Evolutionary conservation across 2,888 invertebrate species (phyloP).

Genomic region (Sericinus montela): DNA sequence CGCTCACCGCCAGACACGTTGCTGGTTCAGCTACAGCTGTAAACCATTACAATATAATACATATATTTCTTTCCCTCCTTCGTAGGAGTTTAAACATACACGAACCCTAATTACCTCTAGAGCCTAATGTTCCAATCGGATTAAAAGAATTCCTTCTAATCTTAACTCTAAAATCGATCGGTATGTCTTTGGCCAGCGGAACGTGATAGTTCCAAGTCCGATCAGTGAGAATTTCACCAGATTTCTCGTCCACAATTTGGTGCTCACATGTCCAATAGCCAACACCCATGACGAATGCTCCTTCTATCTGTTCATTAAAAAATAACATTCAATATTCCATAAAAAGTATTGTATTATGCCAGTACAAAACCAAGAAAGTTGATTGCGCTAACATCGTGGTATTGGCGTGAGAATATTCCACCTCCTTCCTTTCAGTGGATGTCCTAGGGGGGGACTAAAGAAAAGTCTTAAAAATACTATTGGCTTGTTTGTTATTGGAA

Average conservation of each 20-base stretch:
- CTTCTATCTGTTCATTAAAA: constrained; percentile 72
- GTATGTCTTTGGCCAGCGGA: constrained; percentile 77
- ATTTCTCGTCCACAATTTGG: constrained; percentile 79
- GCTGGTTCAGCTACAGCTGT: constrained; percentile 77
- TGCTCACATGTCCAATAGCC: constrained; percentile 88
- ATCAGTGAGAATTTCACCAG: constrained; percentile 84
- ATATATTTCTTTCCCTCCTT: too few relatives aligned
- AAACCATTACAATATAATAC: too few relatives aligned
- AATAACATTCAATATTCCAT: too few relatives aligned
- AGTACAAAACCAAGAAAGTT: too few relatives aligned
- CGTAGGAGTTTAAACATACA: too few relatives aligned
- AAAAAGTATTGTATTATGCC: too few relatives aligned
- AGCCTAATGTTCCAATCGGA: constrained; percentile 31
- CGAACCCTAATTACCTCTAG: constrained; percentile 9
- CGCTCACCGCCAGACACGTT: constrained; percentile 57
- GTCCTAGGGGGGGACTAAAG: too few relatives aligned
- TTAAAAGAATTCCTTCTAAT: constrained; percentile 81
- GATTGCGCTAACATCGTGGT: too few relatives aligned
- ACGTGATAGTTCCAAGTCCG: constrained; percentile 89
- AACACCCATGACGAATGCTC: constrained; percentile 85
- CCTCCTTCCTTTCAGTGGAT: too few relatives aligned
- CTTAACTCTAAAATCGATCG: constrained; percentile 84
- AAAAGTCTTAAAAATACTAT: too few relatives aligned
- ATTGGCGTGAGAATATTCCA: too few relatives aligned
- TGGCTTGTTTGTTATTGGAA: too few relatives aligned